These are phyloP conservation scores for Cyanocitta stelleri DNA, from an alignment of 2,113 vertebrate genomes.

Conservation along the genomic window DNA sequence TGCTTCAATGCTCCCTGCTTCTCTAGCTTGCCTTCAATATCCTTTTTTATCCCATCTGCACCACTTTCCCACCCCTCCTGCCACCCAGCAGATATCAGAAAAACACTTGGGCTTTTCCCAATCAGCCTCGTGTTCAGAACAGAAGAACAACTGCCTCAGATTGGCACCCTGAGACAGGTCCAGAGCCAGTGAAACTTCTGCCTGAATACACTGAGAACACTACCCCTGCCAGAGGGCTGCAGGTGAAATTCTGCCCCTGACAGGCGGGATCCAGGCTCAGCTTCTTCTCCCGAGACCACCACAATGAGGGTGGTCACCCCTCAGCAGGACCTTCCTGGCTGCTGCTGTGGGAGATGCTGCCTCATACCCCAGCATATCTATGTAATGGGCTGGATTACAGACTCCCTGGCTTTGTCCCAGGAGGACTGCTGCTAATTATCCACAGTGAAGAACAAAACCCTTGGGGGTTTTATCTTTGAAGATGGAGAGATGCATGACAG, in stretches of 20 bases:
- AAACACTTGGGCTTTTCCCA: background rate
- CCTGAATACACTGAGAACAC: background rate
- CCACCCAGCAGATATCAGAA: background rate
- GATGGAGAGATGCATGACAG: background rate
- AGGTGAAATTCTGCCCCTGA: background rate
- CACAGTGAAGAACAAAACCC: background rate
- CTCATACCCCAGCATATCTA: background rate
- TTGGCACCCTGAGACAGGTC: background rate
- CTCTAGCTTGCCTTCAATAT: background rate
- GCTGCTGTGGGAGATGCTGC: background rate
- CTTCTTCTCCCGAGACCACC: background rate
- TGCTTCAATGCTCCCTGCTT: background rate
- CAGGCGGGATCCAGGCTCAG: background rate
- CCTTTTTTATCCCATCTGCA: background rate
- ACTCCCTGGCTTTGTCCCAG: background rate
- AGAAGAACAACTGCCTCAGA: background rate
- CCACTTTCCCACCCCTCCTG: background rate
- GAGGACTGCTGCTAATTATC: background rate
- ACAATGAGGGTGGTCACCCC: too few species aligned
- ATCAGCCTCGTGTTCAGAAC: background rate
- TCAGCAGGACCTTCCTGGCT: background rate
- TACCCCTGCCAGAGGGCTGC: background rate
- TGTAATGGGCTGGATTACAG: background rate
- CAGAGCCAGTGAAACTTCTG: background rate
- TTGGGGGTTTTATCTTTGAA: background rate